Evolutionary conservation across 2,113 vertebrate genomes (phyloP).

Genomic region (Rhynchomys soricoides): DNA sequence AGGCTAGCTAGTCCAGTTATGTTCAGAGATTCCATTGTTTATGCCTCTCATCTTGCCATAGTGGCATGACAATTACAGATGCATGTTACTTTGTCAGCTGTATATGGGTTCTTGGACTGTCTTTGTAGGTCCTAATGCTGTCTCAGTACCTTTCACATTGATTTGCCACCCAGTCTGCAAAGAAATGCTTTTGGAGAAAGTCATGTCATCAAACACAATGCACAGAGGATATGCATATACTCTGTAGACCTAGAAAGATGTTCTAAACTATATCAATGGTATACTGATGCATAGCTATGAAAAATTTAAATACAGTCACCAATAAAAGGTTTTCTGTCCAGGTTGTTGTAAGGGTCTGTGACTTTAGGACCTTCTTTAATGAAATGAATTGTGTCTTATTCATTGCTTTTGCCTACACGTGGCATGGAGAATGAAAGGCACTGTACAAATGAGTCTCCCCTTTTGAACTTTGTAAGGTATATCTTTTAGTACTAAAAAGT

Average conservation of each 20-base stretch:
- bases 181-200: slow-evolving; percentile 6
- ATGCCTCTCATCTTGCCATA: background rate
- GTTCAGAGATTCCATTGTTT: background rate
- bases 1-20: background rate
- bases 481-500: background rate
- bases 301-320: background rate
- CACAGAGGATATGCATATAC: background rate
- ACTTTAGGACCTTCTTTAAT: background rate
- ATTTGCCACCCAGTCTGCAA: too few relatives aligned
- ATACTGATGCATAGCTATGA: background rate
- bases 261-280: background rate
- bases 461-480: slow-evolving; percentile 23
- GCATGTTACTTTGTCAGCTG: background rate
- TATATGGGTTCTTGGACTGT: too few relatives aligned
- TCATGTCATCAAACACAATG: background rate
- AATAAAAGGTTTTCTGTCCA: background rate
- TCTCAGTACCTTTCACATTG: background rate
- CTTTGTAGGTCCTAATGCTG: too few relatives aligned
- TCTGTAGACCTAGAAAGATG: background rate
- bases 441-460: background rate
- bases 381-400: background rate
- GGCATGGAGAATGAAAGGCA: background rate
- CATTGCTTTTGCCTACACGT: background rate
- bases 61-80: background rate
- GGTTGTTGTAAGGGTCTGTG: background rate